Conservation (phyloP, 2,888 invertebrate genomes). For the Ellobium chinense region DNA sequence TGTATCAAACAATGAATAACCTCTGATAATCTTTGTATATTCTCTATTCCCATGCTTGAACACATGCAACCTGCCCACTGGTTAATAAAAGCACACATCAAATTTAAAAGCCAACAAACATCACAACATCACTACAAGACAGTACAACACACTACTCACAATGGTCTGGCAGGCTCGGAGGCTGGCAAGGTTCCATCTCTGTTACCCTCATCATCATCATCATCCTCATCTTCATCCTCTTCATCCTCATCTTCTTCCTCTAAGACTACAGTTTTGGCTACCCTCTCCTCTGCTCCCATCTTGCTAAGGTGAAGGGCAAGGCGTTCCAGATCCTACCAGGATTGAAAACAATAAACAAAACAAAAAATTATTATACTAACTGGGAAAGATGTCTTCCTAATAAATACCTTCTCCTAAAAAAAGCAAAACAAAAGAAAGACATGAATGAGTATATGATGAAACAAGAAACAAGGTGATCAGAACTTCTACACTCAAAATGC, state of each 20-base stretch:
- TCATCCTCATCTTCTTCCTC: constrained; percentile 69
- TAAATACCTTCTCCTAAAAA: no score
- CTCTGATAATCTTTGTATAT: no score
- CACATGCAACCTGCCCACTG: no score
- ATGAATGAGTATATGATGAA: no score
- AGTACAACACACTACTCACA: constrained; percentile 81
- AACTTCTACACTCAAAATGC: no score
- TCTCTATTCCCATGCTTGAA: no score
- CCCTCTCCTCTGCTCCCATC: constrained; percentile 84
- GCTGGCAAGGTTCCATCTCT: constrained; percentile 94
- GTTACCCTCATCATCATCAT: constrained; percentile 51
- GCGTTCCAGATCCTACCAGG: constrained; percentile 94
- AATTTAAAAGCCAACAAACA: neutral
- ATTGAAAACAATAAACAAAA: no score
- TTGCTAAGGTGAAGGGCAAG: constrained; percentile 97
- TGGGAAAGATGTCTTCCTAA: no score
- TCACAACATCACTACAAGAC: neutral
- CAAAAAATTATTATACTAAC: neutral
- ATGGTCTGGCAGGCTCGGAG: constrained; percentile 97
- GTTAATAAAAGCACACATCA: neutral
- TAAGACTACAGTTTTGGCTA: constrained; percentile 61
- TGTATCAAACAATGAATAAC: no score
- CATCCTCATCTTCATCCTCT: constrained; percentile 71
- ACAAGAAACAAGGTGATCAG: no score
- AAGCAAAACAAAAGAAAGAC: no score